Evolutionary conservation across 2,113 vertebrate genomes (phyloP).

Genomic region (Smithornis capensis): DNA sequence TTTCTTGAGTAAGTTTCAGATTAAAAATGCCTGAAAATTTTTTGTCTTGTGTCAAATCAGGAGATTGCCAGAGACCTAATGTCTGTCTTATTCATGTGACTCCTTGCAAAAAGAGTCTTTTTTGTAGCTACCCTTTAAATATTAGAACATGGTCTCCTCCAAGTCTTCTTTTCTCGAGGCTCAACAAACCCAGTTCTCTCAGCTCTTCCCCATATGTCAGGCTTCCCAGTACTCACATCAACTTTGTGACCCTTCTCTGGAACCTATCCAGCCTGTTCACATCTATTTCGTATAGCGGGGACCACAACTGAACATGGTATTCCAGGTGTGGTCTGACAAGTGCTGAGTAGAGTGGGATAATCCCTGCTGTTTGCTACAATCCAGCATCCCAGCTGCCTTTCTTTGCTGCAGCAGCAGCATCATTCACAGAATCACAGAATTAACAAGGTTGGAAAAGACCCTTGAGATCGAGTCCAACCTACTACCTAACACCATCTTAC

Average conservation of each 20-base stretch:
- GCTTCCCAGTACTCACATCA: neutral
- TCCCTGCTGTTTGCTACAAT: neutral
- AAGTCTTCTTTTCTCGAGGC: neutral
- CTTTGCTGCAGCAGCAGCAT: neutral
- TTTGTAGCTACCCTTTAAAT: neutral
- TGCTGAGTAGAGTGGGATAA: neutral
- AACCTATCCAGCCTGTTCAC: neutral
- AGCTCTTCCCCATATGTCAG: neutral
- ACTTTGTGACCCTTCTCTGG: neutral
- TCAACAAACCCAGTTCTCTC: neutral
- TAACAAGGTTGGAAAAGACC: no score
- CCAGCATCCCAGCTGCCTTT: neutral
- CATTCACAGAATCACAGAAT: no score
- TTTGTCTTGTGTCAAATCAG: neutral
- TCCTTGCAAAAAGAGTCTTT: neutral
- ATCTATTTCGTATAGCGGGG: neutral
- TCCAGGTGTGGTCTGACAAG: neutral
- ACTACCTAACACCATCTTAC: no score
- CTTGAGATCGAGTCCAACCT: no score
- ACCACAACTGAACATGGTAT: neutral
- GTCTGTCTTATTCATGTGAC: neutral
- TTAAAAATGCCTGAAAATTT: neutral
- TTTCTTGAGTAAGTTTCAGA: neutral
- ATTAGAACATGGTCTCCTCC: neutral
- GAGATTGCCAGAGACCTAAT: neutral